Percentiles rank a stretch among this genome's conserved stretches.
These are phyloP conservation scores for Drosophila formosana DNA, from an alignment of 2,888 invertebrate genomes.

Conservation along the genomic window DNA sequence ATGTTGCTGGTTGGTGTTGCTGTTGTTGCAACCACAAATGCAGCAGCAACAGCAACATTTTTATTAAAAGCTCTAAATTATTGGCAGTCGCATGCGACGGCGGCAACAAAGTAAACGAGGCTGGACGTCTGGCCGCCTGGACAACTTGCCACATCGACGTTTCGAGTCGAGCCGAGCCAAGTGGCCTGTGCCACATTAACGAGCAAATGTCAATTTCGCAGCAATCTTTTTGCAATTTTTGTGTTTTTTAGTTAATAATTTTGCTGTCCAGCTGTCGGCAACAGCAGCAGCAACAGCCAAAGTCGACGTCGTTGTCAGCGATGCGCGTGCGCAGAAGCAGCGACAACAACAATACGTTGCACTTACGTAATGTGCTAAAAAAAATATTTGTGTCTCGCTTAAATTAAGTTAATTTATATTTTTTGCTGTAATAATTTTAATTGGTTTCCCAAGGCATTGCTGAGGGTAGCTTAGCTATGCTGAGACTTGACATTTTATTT, in stretches of 20 bases:
- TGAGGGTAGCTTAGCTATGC: constrained; percentile 2
- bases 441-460: constrained; percentile 23
- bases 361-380: constrained; percentile 67
- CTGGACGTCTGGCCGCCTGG: constrained; percentile 45
- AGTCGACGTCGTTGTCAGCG: constrained; percentile 24
- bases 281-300: constrained; percentile 20
- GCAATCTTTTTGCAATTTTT: constrained; percentile 77
- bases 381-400: constrained; percentile 55
- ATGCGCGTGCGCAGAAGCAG: constrained; percentile 53
- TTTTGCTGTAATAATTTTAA: constrained; percentile 46
- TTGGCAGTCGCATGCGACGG: constrained; percentile 77
- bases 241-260: constrained; percentile 74
- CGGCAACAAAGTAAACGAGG: constrained; percentile 69
- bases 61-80: constrained; percentile 80
- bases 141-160: constrained; percentile 36
- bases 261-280: constrained; percentile 54
- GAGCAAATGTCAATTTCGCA: constrained; percentile 78
- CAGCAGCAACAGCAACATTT: constrained; percentile 62
- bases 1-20: constrained; percentile 36
- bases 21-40: constrained; percentile 35
- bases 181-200: constrained; percentile 69
- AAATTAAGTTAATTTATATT: constrained; percentile 67
- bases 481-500: neutral
- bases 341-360: constrained; percentile 23
- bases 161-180: constrained; percentile 14